Percentiles rank a stretch among this genome's conserved stretches.
Evolutionary conservation across 2,888 invertebrate genomes (phyloP).

Genomic region (Cataglyphis livida): DNA sequence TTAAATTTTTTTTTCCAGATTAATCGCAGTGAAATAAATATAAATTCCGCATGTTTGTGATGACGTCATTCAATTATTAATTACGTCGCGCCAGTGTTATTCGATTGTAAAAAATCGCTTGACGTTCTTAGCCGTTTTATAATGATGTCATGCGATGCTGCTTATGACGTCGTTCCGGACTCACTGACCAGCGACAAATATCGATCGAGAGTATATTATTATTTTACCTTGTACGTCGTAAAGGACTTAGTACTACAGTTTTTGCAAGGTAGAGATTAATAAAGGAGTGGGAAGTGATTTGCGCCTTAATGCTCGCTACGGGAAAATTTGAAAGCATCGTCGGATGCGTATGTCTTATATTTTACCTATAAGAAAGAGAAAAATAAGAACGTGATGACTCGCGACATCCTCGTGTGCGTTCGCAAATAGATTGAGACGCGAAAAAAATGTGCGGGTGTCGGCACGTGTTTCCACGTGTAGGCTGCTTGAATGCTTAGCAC

Average conservation of each 20-base stretch:
- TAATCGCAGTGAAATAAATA: neutral
- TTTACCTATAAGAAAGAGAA: neutral
- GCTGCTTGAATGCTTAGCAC: neutral
- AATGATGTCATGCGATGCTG: neutral
- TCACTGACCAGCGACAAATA: constrained; percentile 23
- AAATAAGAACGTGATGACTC: neutral
- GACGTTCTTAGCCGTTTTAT: constrained; percentile 4
- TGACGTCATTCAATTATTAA: constrained; percentile 31
- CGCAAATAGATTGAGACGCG: neutral
- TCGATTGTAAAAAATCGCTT: constrained; percentile 11
- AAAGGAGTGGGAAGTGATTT: neutral
- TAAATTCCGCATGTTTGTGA: neutral
- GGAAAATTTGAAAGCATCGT: neutral
- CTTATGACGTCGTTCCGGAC: constrained; percentile 20
- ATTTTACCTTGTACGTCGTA: neutral
- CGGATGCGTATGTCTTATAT: too few relatives aligned
- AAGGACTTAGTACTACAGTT: neutral
- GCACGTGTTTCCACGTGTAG: constrained; percentile 42
- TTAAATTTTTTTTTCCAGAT: neutral
- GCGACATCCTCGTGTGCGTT: constrained; percentile 2
- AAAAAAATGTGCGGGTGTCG: neutral
- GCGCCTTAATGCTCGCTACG: neutral
- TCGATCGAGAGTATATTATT: constrained; percentile 41
- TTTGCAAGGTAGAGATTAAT: constrained; percentile 5
- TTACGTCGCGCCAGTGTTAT: neutral